Percentiles rank a stretch among this genome's conserved stretches.
phyloP scores from a whole-genome alignment of 2,113 vertebrate species.

The Narcine bancroftii region DNA sequence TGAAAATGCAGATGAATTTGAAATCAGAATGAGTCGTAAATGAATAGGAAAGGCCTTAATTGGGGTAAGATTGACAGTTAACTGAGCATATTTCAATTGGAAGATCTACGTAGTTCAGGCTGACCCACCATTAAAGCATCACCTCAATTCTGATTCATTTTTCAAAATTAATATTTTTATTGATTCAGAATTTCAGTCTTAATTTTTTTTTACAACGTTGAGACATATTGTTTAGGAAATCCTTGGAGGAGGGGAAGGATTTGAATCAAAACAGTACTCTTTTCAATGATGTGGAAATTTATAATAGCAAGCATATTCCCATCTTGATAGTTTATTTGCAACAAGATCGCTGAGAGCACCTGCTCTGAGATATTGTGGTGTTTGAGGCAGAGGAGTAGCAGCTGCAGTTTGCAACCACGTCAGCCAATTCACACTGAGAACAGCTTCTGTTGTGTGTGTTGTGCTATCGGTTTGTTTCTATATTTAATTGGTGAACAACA shows the following conservation, averaged over 20 bases:
- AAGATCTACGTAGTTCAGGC: no score
- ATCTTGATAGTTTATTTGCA: conserved; percentile 13
- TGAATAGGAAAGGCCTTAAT: not conserved
- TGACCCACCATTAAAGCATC: not conserved
- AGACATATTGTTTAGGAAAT: conserved; percentile 18
- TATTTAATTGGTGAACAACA: conserved; percentile 29
- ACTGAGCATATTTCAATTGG: no score
- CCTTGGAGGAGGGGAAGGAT: not conserved
- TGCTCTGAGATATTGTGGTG: conserved; percentile 19
- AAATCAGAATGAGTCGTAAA: not conserved
- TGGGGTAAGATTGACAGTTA: not conserved
- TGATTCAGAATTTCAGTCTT: not conserved
- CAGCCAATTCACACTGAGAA: conserved; percentile 17
- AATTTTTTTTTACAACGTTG: not conserved
- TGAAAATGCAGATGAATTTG: not conserved
- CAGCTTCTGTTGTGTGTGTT: conserved; percentile 28
- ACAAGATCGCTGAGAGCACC: conserved; percentile 19
- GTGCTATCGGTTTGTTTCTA: conserved; percentile 2
- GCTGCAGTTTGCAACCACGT: not conserved
- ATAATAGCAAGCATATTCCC: conserved; percentile 17
- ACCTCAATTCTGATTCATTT: not conserved
- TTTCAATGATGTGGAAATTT: conserved; percentile 26
- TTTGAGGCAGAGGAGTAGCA: conserved; percentile 15
- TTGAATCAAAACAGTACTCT: not conserved
- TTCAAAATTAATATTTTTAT: not conserved